Evolutionary conservation across 2,888 invertebrate species (phyloP), one percentile per base, ranked within the genome.

Genomic region (Drosophila ezoana): DNA sequence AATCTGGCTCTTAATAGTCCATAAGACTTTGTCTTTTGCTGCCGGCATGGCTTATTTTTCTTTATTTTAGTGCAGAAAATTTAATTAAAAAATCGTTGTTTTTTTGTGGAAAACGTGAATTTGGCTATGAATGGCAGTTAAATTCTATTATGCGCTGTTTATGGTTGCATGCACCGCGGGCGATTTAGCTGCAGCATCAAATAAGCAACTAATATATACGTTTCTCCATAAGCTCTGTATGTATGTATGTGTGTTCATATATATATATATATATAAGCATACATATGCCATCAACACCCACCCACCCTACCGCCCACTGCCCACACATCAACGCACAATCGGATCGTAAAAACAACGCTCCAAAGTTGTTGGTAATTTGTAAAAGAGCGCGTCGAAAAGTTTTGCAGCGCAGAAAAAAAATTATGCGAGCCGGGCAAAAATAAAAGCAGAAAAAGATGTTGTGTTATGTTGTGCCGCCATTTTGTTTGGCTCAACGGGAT

Each of bases 321-420:
- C 68, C 68, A 16, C 51, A 64, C 56, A 40, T 72, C 82, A 81
- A 73, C 77, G 72, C 70, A 72, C 65, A 68, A 81, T 77, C 58
- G 52, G 78, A 63, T 83, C 72, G 69, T 76, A 79, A 87, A 82
- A 76, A 89, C 66, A 61, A 51, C 16, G 62, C 71, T 76, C 69
- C 76, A 76, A 77, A 86, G 79, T 81, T 81, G 81, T 89, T 89
- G 90, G 90, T 90, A 91, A 90, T 90, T 91, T 91, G 91, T 84
- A 90, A 91, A 90, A 89, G 84, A 89, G 89, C 79, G 88, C 89
- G 86, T 86, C 89, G 89, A 89, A 91, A 90, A 90, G 79, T 90
- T 91, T 89, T 80, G 87, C 82, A 75, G 75, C 79, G 75, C 78
- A 69, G 65, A 57, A 61, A 51, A 16, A 68, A 71, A 72, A 37